Evolutionary conservation across 2,888 invertebrate species (phyloP).

Genomic region (Acronicta alni): DNA sequence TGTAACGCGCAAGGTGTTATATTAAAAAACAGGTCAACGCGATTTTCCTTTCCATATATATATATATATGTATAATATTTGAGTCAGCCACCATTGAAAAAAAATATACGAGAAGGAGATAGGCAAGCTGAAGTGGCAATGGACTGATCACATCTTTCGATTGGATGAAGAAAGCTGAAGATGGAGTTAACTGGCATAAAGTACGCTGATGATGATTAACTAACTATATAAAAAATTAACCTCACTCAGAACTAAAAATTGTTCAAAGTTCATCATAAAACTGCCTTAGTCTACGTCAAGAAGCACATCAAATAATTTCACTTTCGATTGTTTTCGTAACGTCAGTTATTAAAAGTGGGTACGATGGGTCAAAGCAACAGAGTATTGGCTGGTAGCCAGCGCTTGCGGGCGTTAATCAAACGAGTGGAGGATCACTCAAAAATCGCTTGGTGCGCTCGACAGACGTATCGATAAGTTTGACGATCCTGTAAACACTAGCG

Average conservation of each 20-base stretch:
- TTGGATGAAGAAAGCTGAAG: too few relatives aligned
- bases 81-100: too few relatives aligned
- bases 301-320: slow-evolving; percentile 57
- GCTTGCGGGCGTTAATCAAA: slow-evolving; percentile 65
- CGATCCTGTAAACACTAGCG: slow-evolving; percentile 73
- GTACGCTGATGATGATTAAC: slow-evolving; percentile 6
- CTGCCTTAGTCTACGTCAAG: slow-evolving; percentile 40
- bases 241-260: slow-evolving; percentile 36
- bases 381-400: slow-evolving; percentile 60
- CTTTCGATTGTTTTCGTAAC: slow-evolving; percentile 67
- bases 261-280: slow-evolving; percentile 50
- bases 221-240: slow-evolving; percentile 33
- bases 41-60: slow-evolving; percentile 24
- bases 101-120: too few relatives aligned
- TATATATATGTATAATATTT: too few relatives aligned
- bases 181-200: too few relatives aligned
- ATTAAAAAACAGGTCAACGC: slow-evolving; percentile 14
- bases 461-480: slow-evolving; percentile 75
- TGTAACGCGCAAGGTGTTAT: slow-evolving; percentile 29
- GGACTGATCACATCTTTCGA: too few relatives aligned
- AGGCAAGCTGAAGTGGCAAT: too few relatives aligned
- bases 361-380: slow-evolving; percentile 63
- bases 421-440: slow-evolving; percentile 74
- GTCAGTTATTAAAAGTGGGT: slow-evolving; percentile 68
- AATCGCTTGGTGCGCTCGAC: slow-evolving; percentile 69